Evolutionary conservation across 2,888 invertebrate genomes (phyloP), one percentile per base, ranked within the genome.

Genomic region (Callimorpha dominula): DNA sequence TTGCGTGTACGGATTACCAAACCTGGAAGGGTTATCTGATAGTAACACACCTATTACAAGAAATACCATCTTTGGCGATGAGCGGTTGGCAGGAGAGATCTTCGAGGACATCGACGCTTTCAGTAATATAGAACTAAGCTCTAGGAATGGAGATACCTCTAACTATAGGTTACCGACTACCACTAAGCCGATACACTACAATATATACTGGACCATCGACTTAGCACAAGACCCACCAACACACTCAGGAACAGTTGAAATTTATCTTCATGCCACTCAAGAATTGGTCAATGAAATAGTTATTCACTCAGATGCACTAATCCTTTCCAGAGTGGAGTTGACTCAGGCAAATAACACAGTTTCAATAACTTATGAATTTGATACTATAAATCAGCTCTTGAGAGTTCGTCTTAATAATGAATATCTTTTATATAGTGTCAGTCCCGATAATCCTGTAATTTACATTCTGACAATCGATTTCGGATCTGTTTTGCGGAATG

Each of bases 241-340:
- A n/a, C 72, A 72, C 2, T 54, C 68, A 49, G 68, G 72, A 50
- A 72, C 63, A 31, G 72, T 72, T 46, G n/a, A 40, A 20, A 72
- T 72, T 52, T 9, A 52, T 1, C 64, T 72, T 43, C n/a, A 54
- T 4, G 68, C 72, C 20, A 72, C 72, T 15, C 63, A 72, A 54
- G 67, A 52, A 49, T 46, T 64, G 31, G 68, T 72, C 1, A 54
- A 68, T 31, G 68, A 72, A 54, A 72, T 72, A 50, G 68, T 72
- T 12, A 68, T 72, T 12, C 72, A 72, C 46, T 63, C 63, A 40
- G 52, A 52, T 54, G 63, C 31, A 17, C 17, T 72, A 40, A 54
- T 20, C 4, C 62, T 72, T n/a, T 31, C 20, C 12, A n/a, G 31
- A 17, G 4, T 68, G 42, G 20, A 57, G 31, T 17, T 68, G 15